Evolutionary conservation across 2,888 invertebrate species (phyloP).

Genomic region (Ischnus inquisitorius): DNA sequence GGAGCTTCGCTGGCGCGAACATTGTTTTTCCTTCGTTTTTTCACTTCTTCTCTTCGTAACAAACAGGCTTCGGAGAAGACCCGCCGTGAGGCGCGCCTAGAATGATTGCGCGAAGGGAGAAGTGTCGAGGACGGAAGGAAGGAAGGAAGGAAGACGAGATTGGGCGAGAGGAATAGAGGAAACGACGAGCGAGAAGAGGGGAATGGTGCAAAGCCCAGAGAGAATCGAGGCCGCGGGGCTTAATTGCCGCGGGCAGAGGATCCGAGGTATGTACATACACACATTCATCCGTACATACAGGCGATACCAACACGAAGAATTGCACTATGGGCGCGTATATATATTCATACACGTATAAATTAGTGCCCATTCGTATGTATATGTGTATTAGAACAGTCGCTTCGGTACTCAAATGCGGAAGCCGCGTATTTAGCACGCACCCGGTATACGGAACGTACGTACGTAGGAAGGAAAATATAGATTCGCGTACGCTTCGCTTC

Average conservation of each 20-base stretch:
- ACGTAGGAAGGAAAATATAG: constrained; percentile 32
- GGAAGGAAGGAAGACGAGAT: constrained; percentile 56
- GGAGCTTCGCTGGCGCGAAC: background rate
- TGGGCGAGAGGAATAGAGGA: constrained; percentile 55
- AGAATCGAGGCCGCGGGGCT: constrained; percentile 62
- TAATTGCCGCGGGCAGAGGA: constrained; percentile 57
- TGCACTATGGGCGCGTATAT: background rate
- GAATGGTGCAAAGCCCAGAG: constrained; percentile 32
- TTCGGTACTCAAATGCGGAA: constrained; percentile 72
- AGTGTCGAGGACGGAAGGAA: constrained; percentile 49
- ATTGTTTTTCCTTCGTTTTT: background rate
- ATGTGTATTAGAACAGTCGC: constrained; percentile 41
- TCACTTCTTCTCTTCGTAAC: background rate
- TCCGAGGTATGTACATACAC: constrained; percentile 14
- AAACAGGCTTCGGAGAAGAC: background rate
- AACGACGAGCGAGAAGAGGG: constrained; percentile 45
- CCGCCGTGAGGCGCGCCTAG: background rate
- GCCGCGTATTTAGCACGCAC: constrained; percentile 69
- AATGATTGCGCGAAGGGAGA: background rate
- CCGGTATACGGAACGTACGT: constrained; percentile 54
- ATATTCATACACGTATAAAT: constrained; percentile 18
- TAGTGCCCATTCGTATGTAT: constrained; percentile 13
- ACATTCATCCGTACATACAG: background rate
- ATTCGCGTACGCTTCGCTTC: constrained; percentile 44
- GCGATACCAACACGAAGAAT: constrained; percentile 2